These are phyloP conservation scores for Cyphomyrus discorhynchus DNA, from an alignment of 2,113 vertebrate genomes.

Conservation along the genomic window DNA sequence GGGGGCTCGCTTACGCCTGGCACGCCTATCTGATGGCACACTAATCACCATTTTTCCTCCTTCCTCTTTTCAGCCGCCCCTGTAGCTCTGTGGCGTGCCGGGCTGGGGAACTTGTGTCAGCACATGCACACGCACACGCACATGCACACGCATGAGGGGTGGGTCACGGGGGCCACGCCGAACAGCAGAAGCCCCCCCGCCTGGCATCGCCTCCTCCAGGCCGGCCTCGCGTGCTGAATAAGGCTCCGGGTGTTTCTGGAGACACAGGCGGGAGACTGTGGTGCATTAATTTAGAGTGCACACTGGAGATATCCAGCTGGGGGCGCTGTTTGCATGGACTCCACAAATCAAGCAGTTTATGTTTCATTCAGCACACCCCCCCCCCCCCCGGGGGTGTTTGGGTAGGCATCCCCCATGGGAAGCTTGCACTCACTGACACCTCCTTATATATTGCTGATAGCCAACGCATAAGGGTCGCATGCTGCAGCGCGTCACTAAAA, in stretches of 20 bases:
- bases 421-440: not conserved
- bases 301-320: not conserved
- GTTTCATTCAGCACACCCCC: not conserved
- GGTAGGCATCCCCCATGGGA: not conserved
- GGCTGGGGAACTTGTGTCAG: not conserved
- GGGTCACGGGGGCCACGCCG: not conserved
- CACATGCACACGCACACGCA: not conserved
- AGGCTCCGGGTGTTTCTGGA: not conserved
- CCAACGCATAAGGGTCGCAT: not conserved
- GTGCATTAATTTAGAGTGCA: not conserved
- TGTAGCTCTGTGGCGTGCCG: not conserved
- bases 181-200: not conserved
- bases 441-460: not conserved
- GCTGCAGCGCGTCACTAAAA: too few species aligned
- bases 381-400: not conserved
- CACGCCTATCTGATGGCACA: constrained; percentile 66
- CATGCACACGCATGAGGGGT: not conserved
- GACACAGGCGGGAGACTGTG: not conserved
- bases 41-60: constrained; percentile 45
- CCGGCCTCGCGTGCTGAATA: not conserved
- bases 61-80: constrained; percentile 12
- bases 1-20: constrained; percentile 67
- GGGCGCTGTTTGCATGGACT: not conserved
- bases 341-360: not conserved
- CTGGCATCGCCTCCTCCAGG: not conserved